Percentiles rank a stretch among this genome's conserved stretches.
These are phyloP conservation scores for Thereva nobilitata DNA, from an alignment of 2,888 invertebrate genomes.

Conservation along the genomic window DNA sequence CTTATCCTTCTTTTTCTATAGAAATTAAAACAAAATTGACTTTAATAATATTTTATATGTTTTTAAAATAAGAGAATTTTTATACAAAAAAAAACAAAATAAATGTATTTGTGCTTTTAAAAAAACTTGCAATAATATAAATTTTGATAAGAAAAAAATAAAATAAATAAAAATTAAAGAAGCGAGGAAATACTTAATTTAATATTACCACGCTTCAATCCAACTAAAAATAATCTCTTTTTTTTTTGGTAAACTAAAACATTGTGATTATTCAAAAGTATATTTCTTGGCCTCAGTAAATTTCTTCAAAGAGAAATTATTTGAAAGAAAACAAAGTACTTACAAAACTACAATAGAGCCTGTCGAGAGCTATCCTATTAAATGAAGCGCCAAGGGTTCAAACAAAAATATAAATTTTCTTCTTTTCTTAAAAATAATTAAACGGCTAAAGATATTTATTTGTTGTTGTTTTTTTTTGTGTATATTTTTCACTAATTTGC, in stretches of 20 bases:
- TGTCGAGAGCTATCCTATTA: conserved; percentile 59
- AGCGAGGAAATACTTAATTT: too few species aligned
- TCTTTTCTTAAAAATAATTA: conserved; percentile 55
- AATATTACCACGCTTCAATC: too few species aligned
- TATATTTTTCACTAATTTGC: conserved; percentile 12
- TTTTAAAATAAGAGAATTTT: conserved; percentile 29
- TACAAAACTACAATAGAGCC: conserved; percentile 59
- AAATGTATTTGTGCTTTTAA: too few species aligned
- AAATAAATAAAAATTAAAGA: too few species aligned
- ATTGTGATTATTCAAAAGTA: too few species aligned
- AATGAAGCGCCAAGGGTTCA: conserved; percentile 64
- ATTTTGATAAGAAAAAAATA: too few species aligned
- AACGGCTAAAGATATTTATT: background rate
- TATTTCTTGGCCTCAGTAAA: background rate
- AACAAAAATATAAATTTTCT: conserved; percentile 76
- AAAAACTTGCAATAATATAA: too few species aligned
- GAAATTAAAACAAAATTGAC: conserved; percentile 36
- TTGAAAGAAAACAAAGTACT: conserved; percentile 57
- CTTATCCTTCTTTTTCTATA: conserved; percentile 65
- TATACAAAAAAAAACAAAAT: conserved; percentile 52
- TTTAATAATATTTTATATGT: conserved; percentile 46
- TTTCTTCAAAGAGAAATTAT: conserved; percentile 28
- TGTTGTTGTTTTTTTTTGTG: conserved; percentile 53
- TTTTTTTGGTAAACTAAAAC: too few species aligned
- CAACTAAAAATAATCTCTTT: too few species aligned